phyloP scores from a whole-genome alignment of 2,888 invertebrate genomes.

The Phyllotreta striolata region DNA sequence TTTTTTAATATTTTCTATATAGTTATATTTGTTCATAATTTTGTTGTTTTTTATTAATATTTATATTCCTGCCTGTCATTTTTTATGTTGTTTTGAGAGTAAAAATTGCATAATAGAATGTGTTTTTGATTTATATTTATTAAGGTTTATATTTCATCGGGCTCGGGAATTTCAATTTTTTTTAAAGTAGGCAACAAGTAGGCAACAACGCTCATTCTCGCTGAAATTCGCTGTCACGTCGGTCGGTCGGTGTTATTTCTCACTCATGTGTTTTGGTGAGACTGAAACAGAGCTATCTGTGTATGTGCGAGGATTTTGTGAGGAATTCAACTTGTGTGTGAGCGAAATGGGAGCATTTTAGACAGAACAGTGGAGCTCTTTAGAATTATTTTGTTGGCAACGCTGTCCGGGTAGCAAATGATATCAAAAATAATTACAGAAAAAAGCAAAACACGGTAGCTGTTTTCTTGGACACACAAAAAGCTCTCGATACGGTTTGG shows the following conservation, averaged over 20 bases:
- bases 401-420: too few relatives aligned
- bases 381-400: too few relatives aligned
- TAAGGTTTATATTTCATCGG: slow-evolving; percentile 1
- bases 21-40: too few relatives aligned
- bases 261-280: neutral
- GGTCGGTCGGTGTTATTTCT: neutral
- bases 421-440: too few relatives aligned
- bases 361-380: too few relatives aligned
- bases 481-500: too few relatives aligned
- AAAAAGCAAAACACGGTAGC: too few relatives aligned
- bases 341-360: slow-evolving; percentile 3
- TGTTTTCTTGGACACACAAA: too few relatives aligned
- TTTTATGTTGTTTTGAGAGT: neutral
- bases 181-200: neutral
- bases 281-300: neutral
- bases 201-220: neutral
- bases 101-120: neutral
- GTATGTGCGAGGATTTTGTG: neutral
- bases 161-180: neutral
- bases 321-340: slow-evolving; percentile 1
- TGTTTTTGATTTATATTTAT: neutral
- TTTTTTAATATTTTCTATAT: too few relatives aligned
- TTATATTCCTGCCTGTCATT: neutral
- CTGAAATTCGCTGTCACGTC: neutral
- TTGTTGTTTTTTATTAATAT: too few relatives aligned